Evolutionary conservation across 2,113 vertebrate species (phyloP), one percentile per base, ranked within the genome.

Genomic region (Prochilodus magdalenae): DNA sequence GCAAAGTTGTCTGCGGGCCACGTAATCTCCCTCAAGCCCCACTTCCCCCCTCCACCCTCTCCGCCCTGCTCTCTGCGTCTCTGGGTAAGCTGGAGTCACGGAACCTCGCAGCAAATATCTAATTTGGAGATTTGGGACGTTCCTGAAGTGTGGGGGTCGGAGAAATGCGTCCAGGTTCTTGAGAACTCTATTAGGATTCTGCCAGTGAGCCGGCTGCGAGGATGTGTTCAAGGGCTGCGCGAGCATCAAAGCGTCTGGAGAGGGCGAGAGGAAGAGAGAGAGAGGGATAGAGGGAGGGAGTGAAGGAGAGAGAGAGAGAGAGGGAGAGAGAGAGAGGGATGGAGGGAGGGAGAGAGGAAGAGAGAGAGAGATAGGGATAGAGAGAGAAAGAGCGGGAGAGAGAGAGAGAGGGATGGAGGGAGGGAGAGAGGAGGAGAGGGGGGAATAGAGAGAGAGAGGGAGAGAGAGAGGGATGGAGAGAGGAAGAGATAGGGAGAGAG

Each of bases 111-210:
- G 71, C 76, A 77, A 22, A 84, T 84, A 77, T 86, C 83, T 82
- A 26, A 83, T 83, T 84, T 82, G 47, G 82, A 82, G 60, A 73
- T 77, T 65, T 82, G 80, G 77, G 80, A 71, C 73, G 77, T 79
- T 60, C 75, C 80, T 71, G 80, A 69, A 69, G 80, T 74, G 62
- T n/a, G 40, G 77, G 22, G 53, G 66, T 70, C 47, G 33, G 53
- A 81, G 80, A 63, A 79, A 84, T 81, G 77, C 60, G 82, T 84
- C 76, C 76, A 72, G 59, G 65, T 77, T 84, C 79, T 85, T 77
- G 70, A 86, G 82, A 80, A 82, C 70, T 84, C 72, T 83, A 86
- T 88, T 88, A 85, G 85, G 80, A 86, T 85, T 88, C 87, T 75
- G 83, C 78, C 80, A 88, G 82, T 83, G 83, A 85, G 78, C 26